Base-by-base conservation (phyloP, 1,140 invertebrate genomes). In the Bombus huntii region DNA sequence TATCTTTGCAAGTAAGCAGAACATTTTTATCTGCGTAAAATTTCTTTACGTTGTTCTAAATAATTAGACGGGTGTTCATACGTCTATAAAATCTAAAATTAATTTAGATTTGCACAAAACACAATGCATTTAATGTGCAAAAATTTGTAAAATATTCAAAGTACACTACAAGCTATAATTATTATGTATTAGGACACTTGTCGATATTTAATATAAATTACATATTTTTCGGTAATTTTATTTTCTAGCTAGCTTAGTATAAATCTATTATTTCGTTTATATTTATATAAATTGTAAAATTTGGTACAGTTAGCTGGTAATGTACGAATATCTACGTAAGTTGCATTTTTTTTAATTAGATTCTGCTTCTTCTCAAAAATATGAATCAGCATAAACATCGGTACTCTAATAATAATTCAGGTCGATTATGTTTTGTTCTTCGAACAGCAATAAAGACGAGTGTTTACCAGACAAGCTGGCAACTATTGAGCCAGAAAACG, bases 401-500 rank as follows among this genome's bases (percentile, higher is more conserved):
- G 3, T 10, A 62, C 10, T 62, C 3, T 10, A 62, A n/a, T n/a
- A n/a, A 62, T 4, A n/a, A 62, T 62, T n/a, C 9, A 13, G 4
- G 18, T 47, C 68, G 31, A 10, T 53, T 18, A 3, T 53, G 5
- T 8, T 18, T 22, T 57, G 10, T 59, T 59, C 47, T 81, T 37
- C 18, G 18, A 37, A n/a, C 47, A 82, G n/a, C 13, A 62, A 74
- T 1, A 39, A 68, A 72, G 39, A 71, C 28, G 15, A 83, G 18
- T 89, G 85, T 42, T 22, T 68, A 39, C 71, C 73, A 1, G 79
- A 89, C 22, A 53, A 75, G 42, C 85, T 86, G 1, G 88, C 89
- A 0, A 86, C 80, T 18, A 91, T 94, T 10, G 91, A 92, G 13
- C 65, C 87, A 0, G 79, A 87, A 9, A 90, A 87, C 59, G 89